Base-by-base conservation (phyloP, 2,888 invertebrate genomes). In the Imbricaverruca yamaguchii region DNA sequence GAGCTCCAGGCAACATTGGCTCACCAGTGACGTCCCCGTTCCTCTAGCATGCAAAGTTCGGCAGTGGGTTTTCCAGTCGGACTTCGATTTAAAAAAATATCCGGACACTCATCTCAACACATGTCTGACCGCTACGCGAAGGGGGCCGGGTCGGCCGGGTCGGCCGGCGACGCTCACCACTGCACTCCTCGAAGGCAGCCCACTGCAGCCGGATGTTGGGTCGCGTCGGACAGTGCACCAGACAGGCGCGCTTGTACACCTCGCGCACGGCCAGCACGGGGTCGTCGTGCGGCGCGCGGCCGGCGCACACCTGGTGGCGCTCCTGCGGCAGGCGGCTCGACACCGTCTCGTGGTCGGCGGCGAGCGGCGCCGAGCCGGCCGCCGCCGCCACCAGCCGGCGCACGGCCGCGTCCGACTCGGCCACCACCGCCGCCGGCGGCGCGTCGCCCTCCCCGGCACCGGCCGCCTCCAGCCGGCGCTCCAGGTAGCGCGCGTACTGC, bases 101-200 rank as follows among this genome's bases (percentile, higher is more conserved):
- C 39, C 39, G 39, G 39, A 39, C 39, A 39, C 39, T 39, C 39
- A 39, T 39, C 39, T 39, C 39, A 39, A 39, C 39, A 39, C 39
- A 39, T 39, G 39, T 39, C 39, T 39, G 39, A 39, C 39, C 39
- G 39, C 39, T 39, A 39, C 39, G 39, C 39, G 4, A 39, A 39
- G 39, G 39, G 39, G 39, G 39, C 1, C 4, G 39, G 39, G 39
- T 39, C 39, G 2, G 39, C 39, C 39, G 39, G 39, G 39, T n/a
- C 39, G 39, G 39, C 39, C 39, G 39, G 39, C 39, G 39, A 39
- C 39, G 80, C 85, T 84, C 86, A 89, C 89, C 89, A 85, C 87
- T 86, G 84, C 87, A 87, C 85, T 90, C 90, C 85, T 90, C 90
- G 86, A 89, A 90, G 8, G 89, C 88, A 53, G 90, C 88, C 89